These are phyloP conservation scores for Myotis daubentonii DNA, from an alignment of 2,797 vertebrate species.

Conservation along the genomic window DNA sequence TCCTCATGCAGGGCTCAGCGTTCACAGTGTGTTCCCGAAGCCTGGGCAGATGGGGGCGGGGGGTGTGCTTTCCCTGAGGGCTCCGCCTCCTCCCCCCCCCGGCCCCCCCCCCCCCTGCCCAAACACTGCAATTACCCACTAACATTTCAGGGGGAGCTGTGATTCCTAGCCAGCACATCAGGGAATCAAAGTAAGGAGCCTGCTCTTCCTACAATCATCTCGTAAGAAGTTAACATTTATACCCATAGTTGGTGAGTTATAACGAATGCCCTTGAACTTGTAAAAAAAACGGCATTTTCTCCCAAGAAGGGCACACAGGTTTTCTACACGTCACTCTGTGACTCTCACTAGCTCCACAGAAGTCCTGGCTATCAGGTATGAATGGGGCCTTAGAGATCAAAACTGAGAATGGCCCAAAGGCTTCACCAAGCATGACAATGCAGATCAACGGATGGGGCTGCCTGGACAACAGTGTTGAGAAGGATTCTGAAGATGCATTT, in stretches of 20 bases:
- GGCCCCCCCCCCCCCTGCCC: background rate
- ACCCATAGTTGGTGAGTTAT: background rate
- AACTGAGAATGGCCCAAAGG: background rate
- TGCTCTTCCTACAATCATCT: background rate
- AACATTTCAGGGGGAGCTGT: background rate
- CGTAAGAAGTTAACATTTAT: background rate
- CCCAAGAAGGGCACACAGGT: background rate
- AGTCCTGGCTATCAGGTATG: background rate
- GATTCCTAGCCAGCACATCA: background rate
- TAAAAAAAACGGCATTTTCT: background rate
- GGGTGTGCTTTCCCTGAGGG: background rate
- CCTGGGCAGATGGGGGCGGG: background rate
- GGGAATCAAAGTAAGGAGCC: background rate
- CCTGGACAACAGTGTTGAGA: background rate
- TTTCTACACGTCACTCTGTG: background rate
- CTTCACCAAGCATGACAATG: background rate
- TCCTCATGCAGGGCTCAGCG: background rate
- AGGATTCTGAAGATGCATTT: background rate
- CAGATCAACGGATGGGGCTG: background rate
- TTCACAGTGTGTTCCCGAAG: conserved; percentile 41
- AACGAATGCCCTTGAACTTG: background rate
- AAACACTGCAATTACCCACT: conserved; percentile 22
- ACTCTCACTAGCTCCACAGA: background rate
- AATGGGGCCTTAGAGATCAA: background rate
- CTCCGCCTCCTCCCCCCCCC: background rate